A percentile compares a stretch with the other conserved stretches of the same genome.
Conservation (phyloP, 1,140 invertebrate genomes). For the Drosophila repleta region DNA sequence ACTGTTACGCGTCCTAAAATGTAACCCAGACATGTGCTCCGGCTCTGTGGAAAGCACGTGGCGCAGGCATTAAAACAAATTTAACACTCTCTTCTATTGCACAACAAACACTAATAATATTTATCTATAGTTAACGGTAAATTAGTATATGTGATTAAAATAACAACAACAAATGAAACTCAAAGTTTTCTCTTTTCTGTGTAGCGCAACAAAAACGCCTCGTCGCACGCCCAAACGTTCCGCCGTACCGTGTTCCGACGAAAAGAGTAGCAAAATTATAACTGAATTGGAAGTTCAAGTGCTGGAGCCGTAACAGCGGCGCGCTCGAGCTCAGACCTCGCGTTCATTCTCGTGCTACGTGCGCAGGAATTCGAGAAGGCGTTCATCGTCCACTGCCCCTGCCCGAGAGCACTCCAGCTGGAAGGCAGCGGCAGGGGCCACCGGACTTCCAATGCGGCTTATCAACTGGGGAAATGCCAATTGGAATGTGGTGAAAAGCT, state of each 20-base stretch:
- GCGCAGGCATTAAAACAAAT: constrained; percentile 61
- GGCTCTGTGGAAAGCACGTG: constrained; percentile 51
- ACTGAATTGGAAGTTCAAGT: constrained; percentile 83
- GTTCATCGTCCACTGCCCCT: constrained; percentile 20
- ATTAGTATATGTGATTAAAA: neutral
- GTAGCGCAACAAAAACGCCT: constrained; percentile 18
- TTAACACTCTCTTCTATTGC: constrained; percentile 11
- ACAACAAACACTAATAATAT: constrained; percentile 13
- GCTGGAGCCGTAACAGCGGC: constrained; percentile 73
- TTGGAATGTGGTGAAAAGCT: constrained; percentile 32
- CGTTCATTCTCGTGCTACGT: constrained; percentile 68
- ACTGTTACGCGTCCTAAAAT: constrained; percentile 96
- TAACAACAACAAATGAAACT: constrained; percentile 9
- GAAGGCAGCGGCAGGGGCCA: constrained; percentile 29
- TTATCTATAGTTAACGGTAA: neutral
- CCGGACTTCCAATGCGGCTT: neutral
- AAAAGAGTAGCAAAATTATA: constrained; percentile 78
- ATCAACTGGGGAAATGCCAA: constrained; percentile 11
- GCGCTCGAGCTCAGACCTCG: constrained; percentile 35
- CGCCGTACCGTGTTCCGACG: constrained; percentile 56
- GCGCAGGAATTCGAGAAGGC: constrained; percentile 59
- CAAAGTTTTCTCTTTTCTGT: constrained; percentile 7
- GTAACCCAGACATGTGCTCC: constrained; percentile 95
- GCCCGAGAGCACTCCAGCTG: constrained; percentile 34
- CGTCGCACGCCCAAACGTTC: constrained; percentile 55